Conservation (phyloP, 2,888 invertebrate species). For the Punctoribates punctum region DNA sequence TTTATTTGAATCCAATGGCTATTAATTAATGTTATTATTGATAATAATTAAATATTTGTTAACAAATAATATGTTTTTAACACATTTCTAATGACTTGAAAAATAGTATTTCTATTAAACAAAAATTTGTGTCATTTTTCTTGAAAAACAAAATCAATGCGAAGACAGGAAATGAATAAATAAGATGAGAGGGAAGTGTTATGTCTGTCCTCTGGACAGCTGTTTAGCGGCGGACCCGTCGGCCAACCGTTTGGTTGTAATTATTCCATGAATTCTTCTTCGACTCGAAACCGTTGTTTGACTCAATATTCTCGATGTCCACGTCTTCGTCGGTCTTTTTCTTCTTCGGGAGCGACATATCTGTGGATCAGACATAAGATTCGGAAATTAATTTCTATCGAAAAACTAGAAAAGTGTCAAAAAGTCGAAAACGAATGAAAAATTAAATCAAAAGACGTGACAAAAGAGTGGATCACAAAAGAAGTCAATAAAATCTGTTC, state of each 20-base stretch:
- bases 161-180: conserved; percentile 10
- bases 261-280: neutral
- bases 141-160: neutral
- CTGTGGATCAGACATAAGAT: neutral
- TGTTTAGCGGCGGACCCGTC: neutral
- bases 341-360: neutral
- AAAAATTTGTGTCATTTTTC: too few relatives aligned
- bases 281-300: neutral
- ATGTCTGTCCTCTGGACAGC: neutral
- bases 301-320: neutral
- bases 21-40: too few relatives aligned
- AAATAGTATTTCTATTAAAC: too few relatives aligned
- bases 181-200: neutral
- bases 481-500: too few relatives aligned
- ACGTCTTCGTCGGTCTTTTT: neutral
- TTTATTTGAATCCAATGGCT: too few relatives aligned
- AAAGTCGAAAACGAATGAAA: too few relatives aligned
- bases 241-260: neutral
- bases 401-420: neutral
- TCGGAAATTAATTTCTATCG: neutral
- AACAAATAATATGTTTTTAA: too few relatives aligned
- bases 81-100: too few relatives aligned
- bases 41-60: too few relatives aligned
- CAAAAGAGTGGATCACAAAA: too few relatives aligned
- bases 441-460: too few relatives aligned